These are phyloP conservation scores for Arrhopalites spinosus DNA, from an alignment of 2,888 invertebrate species.

Conservation along the genomic window DNA sequence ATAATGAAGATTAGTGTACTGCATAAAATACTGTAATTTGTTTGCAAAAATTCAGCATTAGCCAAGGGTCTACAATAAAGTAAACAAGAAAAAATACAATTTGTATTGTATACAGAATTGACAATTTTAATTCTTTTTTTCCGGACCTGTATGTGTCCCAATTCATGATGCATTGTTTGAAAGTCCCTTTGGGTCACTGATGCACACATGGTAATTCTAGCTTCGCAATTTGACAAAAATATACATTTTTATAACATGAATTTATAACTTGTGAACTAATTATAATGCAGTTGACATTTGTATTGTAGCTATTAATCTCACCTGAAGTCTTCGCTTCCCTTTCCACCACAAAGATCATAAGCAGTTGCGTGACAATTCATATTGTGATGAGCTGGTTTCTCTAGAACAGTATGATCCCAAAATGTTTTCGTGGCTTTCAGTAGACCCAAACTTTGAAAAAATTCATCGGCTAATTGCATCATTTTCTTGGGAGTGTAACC, in stretches of 20 bases:
- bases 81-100: not conserved
- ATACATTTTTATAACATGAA: too few species aligned
- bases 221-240: constrained; percentile 12
- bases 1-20: constrained; percentile 73
- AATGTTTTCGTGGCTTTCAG: constrained; percentile 80
- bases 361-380: constrained; percentile 19
- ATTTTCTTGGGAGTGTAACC: constrained; percentile 50
- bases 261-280: too few species aligned
- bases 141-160: constrained; percentile 76
- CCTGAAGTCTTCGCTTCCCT: not conserved
- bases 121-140: constrained; percentile 61
- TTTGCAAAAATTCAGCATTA: not conserved
- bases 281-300: too few species aligned
- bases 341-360: constrained; percentile 9
- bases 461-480: constrained; percentile 70
- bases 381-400: not conserved
- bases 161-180: constrained; percentile 72
- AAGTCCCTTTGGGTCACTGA: constrained; percentile 66
- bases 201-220: constrained; percentile 70
- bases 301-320: too few species aligned
- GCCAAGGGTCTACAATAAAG: too few species aligned
- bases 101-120: not conserved
- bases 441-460: constrained; percentile 79
- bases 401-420: constrained; percentile 79
- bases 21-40: constrained; percentile 71